Base-by-base conservation (phyloP, 1,140 invertebrate genomes). In the Globodera ellingtonae region DNA sequence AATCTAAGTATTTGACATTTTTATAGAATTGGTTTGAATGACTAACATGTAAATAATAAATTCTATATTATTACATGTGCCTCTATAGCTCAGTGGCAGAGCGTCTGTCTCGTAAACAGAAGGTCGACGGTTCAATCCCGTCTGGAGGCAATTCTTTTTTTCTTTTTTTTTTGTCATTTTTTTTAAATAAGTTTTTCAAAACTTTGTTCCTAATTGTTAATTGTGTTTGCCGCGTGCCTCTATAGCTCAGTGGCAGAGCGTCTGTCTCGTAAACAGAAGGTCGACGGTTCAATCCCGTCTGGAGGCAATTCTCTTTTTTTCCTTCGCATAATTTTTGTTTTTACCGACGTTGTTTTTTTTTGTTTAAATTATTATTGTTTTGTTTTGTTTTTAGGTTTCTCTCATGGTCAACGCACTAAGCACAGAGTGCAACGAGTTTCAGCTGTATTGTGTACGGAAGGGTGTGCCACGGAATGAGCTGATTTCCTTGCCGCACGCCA, bases 341-440 rank as follows among this genome's bases (percentile, higher is more conserved):
- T 75, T 44, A 78, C 59, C n/a, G n/a, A 70, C 67, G 10, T 1
- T 5, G 7, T 15, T 48, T 75, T 50, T 44, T 67, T 6, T 48
- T 70, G 18, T 75, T 35, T 35, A 35, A 2, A 2, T 35, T 35
- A 35, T 35, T 35, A 35, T 35, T 35, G 3, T 35, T 35, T 10
- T 2, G 79, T 52, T 76, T 44, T 15, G 47, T 67, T 46, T 80
- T 69, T 76, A 83, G 72, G 79, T 82, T 9, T 24, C 52, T 10
- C 24, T 44, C 8, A 24, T 79, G 8, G 78, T 84, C n/a, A 83
- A 56, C 15, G 15, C 71, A 35, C 59, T 84, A 24, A 84, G 83
- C 24, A 83, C 47, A 24, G 84, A 85, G 69, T 84, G 84, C 69
- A 87, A 85, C 65, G 84, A 85, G 35, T 85, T 85, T 24, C 66